Base-by-base conservation (phyloP, 2,113 vertebrate genomes). In the Sclerurus mexicanus region DNA sequence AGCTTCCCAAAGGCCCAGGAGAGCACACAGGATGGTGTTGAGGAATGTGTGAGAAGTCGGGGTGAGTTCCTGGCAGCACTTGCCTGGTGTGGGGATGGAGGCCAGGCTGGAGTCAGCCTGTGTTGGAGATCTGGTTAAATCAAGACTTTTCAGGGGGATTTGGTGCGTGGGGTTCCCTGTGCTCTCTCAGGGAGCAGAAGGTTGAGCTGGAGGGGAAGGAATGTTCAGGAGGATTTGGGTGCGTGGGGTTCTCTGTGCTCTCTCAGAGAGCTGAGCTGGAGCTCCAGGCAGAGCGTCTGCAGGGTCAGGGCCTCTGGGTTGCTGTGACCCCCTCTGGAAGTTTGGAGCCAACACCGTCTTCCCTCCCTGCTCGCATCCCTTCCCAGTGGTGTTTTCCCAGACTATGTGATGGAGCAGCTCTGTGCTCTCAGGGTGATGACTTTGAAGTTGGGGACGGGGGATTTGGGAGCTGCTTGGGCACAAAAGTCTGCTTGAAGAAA, bases 201-300 rank as follows among this genome's bases (percentile, higher is more conserved):
- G n/a, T n/a, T 69, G 80, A 88, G 10, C 59, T 69, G 59, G 18
- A 93, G 64, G 55, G 37, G 56, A 53, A 94, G 33, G 23, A 33
- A 8, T 81, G 62, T 81, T 49, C 63, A 80, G 72, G 40, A 90
- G 46, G 46, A 40, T 40, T 77, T 74, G 46, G 8, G 30, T 27
- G 21, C 0, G 0, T 23, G 31, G 14, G 5, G 10, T 30, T 77
- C 86, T 88, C 52, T 67, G 0, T 72, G 42, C 21, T 59, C 28
- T 85, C 28, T 63, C 33, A 4, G 5, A 7, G 44, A 68, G 23
- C 35, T 69, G 80, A 88, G 10, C 58, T 69, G 59, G 18, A 95
- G 64, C 39, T 39, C 30, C 0, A 3, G 35, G 88, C 44, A 76
- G 46, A 81, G 24, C 24, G 16, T 37, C 21, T 27, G 9, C 10